Evolutionary conservation across 2,888 invertebrate species (phyloP), one percentile per base, ranked within the genome.

Genomic region (Dynastes grantii): DNA sequence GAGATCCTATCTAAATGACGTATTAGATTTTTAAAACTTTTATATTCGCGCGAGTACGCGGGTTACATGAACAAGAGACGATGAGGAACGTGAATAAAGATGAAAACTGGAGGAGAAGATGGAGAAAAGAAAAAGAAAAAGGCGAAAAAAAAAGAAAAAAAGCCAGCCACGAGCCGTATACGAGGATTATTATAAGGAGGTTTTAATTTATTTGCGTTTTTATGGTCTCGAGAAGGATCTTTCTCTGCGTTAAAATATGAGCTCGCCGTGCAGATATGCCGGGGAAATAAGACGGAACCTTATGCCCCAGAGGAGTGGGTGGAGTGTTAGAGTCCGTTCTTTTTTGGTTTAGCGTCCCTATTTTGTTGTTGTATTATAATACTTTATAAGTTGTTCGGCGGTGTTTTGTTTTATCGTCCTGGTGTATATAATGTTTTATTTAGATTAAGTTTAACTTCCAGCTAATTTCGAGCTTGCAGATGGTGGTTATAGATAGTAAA

Each of bases 21-120:
- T 87, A 88, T 88, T 87, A 87, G 87, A 87, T 88, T 88, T 87
- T 88, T 87, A 86, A 87, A 87, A 85, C 86, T 87, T 87, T 68
- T 68, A 68, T 85, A 85, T 86, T 86, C 86, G 84, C 85, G 55
- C 45, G 9, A 32, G 32, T 32, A 32, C 55, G 16, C 55, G 8
- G 55, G 83, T 84, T 68, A 63, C 32, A 63, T 32, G 29, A n/a
- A 27, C 29, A 22, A 27, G 27, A 13, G 8, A 32, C 68, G 51
- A 16, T 5, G 40, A n/a, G 6, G 37, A 16, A 65, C 22, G 40
- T n/a, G 37, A 37, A 65, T 37, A 40, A 65, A 65, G 40, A 65
- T 6, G 37, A 37, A 16, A 65, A 83, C 84, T 22, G 71, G 53
- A 71, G 3, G 55, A 71, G 53, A 16, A 55, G 22, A 16, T 8